Evolutionary conservation across 1,140 invertebrate species (phyloP).

Genomic region (Drepana arcuata): DNA sequence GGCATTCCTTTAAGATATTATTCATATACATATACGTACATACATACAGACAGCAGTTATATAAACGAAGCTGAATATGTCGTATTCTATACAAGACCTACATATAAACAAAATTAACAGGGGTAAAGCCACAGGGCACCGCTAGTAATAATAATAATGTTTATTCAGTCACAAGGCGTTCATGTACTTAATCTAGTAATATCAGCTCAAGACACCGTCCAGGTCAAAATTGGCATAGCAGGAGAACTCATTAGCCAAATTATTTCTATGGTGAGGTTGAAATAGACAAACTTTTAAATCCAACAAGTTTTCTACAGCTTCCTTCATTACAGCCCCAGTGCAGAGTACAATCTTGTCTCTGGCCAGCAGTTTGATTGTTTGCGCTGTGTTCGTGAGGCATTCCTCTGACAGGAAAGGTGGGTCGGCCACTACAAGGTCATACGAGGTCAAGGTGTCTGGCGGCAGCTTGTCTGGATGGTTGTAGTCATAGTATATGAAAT

Average conservation of each 20-base stretch:
- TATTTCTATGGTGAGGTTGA: slow-evolving; percentile 87
- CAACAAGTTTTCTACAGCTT: slow-evolving; percentile 77
- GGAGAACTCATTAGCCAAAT: slow-evolving; percentile 93
- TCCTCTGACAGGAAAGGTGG: slow-evolving; percentile 96
- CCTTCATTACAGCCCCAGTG: slow-evolving; percentile 88
- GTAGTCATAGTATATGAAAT: slow-evolving; percentile 93
- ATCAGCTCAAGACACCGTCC: slow-evolving; percentile 57
- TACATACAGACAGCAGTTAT: no score
- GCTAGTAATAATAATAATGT: no score
- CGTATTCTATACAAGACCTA: no score
- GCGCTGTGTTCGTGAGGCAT: slow-evolving; percentile 88
- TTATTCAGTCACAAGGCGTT: no score
- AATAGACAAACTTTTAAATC: slow-evolving; percentile 79
- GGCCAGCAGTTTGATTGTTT: slow-evolving; percentile 83
- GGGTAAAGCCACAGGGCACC: no score
- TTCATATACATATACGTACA: no score
- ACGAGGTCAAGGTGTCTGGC: slow-evolving; percentile 73
- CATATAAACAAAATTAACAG: no score
- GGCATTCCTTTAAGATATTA: no score
- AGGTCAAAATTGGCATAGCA: slow-evolving; percentile 92
- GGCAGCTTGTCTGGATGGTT: slow-evolving; percentile 84
- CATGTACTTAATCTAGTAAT: no score
- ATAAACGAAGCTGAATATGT: no score
- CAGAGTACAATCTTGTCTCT: slow-evolving; percentile 91
- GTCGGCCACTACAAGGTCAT: slow-evolving; percentile 92